These are phyloP conservation scores for Ivindomyrus marchei DNA, from an alignment of 2,113 vertebrate species.

Conservation along the genomic window DNA sequence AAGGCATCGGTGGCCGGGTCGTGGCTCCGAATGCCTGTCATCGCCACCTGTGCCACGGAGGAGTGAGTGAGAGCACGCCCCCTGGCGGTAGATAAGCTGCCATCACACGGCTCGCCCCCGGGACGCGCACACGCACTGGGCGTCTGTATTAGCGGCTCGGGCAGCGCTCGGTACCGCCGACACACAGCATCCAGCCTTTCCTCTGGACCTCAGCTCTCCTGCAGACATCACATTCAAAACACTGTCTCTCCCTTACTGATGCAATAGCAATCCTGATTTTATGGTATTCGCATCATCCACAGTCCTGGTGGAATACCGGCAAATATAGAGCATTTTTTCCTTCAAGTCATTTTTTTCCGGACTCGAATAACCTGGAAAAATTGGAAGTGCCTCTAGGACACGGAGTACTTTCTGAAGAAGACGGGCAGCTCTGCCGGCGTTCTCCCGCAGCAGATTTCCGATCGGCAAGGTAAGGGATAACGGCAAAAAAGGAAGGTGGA, in stretches of 20 bases:
- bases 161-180: not conserved
- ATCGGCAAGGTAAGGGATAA: constrained; percentile 11
- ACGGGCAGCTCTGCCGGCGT: not conserved
- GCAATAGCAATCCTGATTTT: not conserved
- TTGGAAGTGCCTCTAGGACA: constrained; percentile 17
- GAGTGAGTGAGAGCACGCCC: not conserved
- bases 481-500: not conserved
- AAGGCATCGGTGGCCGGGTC: not conserved
- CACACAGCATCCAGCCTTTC: not conserved
- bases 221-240: not conserved
- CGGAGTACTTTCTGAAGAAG: constrained; percentile 19
- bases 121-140: not conserved
- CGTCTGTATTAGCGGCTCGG: constrained; percentile 4
- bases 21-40: not conserved
- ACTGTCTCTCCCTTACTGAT: not conserved
- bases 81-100: not conserved
- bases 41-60: constrained; percentile 12
- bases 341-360: not conserved
- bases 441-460: constrained; percentile 1
- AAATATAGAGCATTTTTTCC: not conserved
- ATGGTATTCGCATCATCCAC: not conserved
- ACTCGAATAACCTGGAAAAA: not conserved
- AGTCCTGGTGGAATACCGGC: not conserved
- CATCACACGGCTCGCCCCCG: not conserved
- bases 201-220: not conserved